phyloP scores from a whole-genome alignment of 2,113 vertebrate species.

The Gorsachius goisagi region DNA sequence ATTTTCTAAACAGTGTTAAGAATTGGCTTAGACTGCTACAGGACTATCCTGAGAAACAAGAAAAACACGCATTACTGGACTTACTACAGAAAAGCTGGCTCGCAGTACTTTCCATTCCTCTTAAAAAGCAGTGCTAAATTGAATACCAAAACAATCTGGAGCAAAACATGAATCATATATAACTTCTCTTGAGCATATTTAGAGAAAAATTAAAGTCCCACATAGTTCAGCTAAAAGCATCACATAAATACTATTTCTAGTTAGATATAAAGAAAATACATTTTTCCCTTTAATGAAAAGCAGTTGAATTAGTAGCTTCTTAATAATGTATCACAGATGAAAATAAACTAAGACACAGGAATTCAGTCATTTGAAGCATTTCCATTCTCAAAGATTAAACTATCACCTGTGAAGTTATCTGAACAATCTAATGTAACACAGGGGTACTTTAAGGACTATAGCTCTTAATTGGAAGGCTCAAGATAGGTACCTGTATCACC shows the following conservation, averaged over 20 bases:
- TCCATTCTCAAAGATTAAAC: not conserved
- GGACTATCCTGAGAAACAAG: slow-evolving; percentile 53
- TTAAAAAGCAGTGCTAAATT: not conserved
- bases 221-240: not conserved
- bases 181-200: not conserved
- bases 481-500: not conserved
- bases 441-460: not conserved
- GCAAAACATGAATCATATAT: not conserved
- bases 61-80: slow-evolving; percentile 27
- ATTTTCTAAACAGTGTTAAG: slow-evolving; percentile 45
- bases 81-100: not conserved
- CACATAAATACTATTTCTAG: not conserved
- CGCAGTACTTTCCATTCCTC: not conserved
- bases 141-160: not conserved
- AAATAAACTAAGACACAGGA: not conserved
- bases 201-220: not conserved
- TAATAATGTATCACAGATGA: not conserved
- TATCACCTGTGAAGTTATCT: not conserved
- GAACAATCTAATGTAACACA: not conserved
- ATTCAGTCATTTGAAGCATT: not conserved
- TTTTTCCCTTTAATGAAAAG: not conserved
- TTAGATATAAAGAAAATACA: not conserved
- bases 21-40: slow-evolving; percentile 59
- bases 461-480: not conserved
- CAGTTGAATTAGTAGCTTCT: not conserved